phyloP scores from a whole-genome alignment of 2,797 vertebrate species.

The Myiotriccus ornatus region DNA sequence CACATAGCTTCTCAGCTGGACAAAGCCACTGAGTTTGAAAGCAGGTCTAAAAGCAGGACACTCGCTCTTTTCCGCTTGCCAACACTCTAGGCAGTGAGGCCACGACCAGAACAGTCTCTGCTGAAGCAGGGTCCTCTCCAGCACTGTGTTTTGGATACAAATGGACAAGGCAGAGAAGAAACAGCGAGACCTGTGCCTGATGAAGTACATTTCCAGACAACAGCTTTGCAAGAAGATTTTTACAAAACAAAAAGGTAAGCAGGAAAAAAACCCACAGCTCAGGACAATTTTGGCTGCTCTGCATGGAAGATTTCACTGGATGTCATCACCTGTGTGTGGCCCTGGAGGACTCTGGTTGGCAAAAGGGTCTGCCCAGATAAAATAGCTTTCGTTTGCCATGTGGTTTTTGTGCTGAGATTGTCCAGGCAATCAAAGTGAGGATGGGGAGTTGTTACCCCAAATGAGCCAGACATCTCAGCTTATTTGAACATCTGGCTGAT shows the following conservation, averaged over 20 bases:
- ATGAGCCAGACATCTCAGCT: conserved; percentile 44
- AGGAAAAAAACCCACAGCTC: background rate
- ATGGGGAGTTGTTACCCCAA: conserved; percentile 60
- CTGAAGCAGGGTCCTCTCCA: background rate
- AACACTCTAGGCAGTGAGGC: background rate
- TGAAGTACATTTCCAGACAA: background rate
- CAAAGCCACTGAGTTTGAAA: background rate
- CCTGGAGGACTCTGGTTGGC: background rate
- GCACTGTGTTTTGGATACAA: background rate
- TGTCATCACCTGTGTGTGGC: conserved; percentile 6
- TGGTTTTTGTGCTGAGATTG: conserved; percentile 39
- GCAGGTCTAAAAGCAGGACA: background rate
- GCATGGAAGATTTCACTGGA: background rate
- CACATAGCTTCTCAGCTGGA: background rate
- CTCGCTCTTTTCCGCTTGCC: background rate
- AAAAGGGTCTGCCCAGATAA: background rate
- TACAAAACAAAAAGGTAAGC: background rate
- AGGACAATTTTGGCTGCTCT: background rate
- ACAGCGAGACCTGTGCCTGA: background rate
- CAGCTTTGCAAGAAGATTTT: background rate
- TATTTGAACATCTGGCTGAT: conserved; percentile 67
- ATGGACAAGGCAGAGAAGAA: background rate
- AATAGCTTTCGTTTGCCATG: conserved; percentile 28
- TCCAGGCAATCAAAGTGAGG: conserved; percentile 33
- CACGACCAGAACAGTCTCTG: background rate